These are phyloP conservation scores for Cylas formicarius DNA, from an alignment of 1,140 invertebrate genomes.

Conservation along the genomic window DNA sequence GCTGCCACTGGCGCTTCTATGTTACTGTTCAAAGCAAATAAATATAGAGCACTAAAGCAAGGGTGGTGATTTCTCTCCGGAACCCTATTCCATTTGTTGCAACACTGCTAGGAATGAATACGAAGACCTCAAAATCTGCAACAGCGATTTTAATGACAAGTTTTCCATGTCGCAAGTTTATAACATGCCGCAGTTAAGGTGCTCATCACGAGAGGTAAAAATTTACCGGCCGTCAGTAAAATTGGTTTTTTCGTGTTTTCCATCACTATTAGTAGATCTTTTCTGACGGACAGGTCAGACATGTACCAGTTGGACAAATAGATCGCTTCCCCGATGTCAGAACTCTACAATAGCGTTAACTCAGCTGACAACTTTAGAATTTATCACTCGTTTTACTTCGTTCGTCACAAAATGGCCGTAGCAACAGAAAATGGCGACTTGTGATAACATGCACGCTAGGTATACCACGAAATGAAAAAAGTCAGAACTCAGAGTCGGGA, in stretches of 20 bases:
- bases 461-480: conserved; percentile 23
- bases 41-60: no score
- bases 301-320: conserved; percentile 19
- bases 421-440: conserved; percentile 28
- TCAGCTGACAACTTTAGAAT: neutral
- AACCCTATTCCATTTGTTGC: conserved; percentile 1
- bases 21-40: no score
- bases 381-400: conserved; percentile 15
- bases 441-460: conserved; percentile 20
- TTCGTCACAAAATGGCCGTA: conserved; percentile 28
- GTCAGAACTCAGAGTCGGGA: conserved; percentile 14
- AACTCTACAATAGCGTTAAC: conserved; percentile 15
- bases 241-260: conserved; percentile 20
- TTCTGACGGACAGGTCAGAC: conserved; percentile 10
- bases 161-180: neutral
- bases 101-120: conserved; percentile 19
- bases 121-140: conserved; percentile 17
- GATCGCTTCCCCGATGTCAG: conserved; percentile 16
- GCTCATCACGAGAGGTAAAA: conserved; percentile 14
- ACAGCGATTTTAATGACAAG: conserved; percentile 1
- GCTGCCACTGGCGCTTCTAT: no score
- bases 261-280: conserved; percentile 14
- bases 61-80: no score
- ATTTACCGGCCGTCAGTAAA: conserved; percentile 17
- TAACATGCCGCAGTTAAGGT: conserved; percentile 13